phyloP scores from a whole-genome alignment of 2,113 vertebrate genomes.

The Oreochromis spilurus region DNA sequence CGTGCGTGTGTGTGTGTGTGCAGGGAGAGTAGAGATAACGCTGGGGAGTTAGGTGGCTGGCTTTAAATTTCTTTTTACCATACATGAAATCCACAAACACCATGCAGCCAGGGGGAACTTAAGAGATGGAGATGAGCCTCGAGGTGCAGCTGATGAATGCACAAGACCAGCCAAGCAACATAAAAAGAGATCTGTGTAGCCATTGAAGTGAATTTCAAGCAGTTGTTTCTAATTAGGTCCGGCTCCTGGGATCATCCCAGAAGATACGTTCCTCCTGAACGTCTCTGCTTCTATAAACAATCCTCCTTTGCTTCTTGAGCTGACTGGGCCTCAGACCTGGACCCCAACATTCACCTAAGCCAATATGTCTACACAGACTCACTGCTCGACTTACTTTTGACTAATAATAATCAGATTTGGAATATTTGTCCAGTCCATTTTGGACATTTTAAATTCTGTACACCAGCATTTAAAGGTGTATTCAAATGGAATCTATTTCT shows the following conservation, averaged over 20 bases:
- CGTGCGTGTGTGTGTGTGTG: background rate
- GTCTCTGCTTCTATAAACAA: conserved; percentile 77
- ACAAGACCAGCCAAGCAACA: conserved; percentile 66
- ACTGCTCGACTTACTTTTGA: conserved; percentile 11
- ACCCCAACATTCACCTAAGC: conserved; percentile 3
- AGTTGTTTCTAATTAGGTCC: conserved; percentile 77
- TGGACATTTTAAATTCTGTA: background rate
- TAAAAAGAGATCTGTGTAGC: conserved; percentile 65
- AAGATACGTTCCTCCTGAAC: conserved; percentile 73
- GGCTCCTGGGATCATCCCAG: conserved; percentile 72
- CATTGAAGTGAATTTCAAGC: conserved; percentile 68
- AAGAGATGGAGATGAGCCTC: conserved; percentile 65
- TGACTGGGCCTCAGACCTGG: conserved; percentile 53
- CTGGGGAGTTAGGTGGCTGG: conserved; percentile 27
- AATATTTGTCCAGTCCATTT: background rate
- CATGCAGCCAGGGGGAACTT: conserved; percentile 38
- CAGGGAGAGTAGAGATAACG: background rate
- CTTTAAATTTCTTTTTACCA: conserved; percentile 47
- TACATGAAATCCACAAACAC: conserved; percentile 58
- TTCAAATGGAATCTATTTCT: background rate
- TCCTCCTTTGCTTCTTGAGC: conserved; percentile 58
- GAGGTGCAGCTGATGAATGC: conserved; percentile 68
- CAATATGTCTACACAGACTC: conserved; percentile 44
- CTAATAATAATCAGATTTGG: conserved; percentile 42
- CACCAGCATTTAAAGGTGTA: background rate